Percentiles rank a stretch among this genome's conserved stretches.
Evolutionary conservation across 2,113 vertebrate species (phyloP).

Genomic region (Oryzias celebensis): DNA sequence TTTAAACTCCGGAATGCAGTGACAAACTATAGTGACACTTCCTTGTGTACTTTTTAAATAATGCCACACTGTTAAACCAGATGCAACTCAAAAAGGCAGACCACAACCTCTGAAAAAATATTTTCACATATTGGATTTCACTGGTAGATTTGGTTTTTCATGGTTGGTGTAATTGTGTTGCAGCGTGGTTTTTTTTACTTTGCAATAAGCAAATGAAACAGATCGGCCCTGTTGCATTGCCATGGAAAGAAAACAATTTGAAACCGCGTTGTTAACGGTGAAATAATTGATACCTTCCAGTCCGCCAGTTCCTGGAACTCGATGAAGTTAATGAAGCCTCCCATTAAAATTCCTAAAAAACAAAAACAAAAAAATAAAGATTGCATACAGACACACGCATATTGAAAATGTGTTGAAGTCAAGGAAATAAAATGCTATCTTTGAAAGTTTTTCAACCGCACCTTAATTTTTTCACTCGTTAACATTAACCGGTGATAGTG

Average conservation of each 20-base stretch:
- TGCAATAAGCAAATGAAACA: background rate
- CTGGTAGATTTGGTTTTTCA: background rate
- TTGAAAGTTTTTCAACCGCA: no score
- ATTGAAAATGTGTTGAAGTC: background rate
- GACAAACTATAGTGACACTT: no score
- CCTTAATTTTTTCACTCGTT: no score
- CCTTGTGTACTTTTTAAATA: no score
- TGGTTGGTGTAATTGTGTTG: background rate
- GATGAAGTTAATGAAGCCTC: conserved; percentile 97
- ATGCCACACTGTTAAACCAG: no score
- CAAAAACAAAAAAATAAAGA: conserved; percentile 11
- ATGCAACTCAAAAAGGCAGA: no score
- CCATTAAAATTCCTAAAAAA: conserved; percentile 94
- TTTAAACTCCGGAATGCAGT: no score
- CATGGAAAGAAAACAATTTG: background rate
- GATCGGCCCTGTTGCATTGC: background rate
- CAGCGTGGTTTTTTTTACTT: background rate
- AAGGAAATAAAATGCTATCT: no score
- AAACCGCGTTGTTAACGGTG: background rate
- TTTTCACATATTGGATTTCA: no score
- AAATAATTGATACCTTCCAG: conserved; percentile 89
- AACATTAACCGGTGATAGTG: no score
- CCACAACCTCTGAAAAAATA: no score
- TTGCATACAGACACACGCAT: background rate
- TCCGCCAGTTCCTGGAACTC: conserved; percentile 97